phyloP scores from a whole-genome alignment of 2,888 invertebrate species.

The Troides oblongomaculatus region DNA sequence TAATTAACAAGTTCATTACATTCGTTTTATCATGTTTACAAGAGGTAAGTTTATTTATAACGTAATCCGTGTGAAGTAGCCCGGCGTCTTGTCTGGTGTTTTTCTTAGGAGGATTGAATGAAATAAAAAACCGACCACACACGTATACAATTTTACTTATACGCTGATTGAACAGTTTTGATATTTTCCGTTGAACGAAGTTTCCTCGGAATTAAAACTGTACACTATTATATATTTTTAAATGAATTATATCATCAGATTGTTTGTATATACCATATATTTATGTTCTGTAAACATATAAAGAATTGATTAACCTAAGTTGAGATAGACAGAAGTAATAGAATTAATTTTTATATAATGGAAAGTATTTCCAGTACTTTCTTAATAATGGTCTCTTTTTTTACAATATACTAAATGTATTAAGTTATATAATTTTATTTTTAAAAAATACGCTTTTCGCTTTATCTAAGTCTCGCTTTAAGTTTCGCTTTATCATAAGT shows the following conservation, averaged over 20 bases:
- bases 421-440: too few species aligned
- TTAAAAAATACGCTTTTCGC: too few species aligned
- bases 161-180: constrained; percentile 40
- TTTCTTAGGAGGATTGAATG: constrained; percentile 54
- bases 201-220: background rate
- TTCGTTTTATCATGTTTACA: constrained; percentile 28
- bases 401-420: too few species aligned
- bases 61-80: constrained; percentile 41
- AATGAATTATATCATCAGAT: background rate
- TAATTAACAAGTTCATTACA: background rate
- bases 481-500: too few species aligned
- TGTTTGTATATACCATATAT: too few species aligned
- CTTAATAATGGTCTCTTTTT: too few species aligned
- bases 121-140: constrained; percentile 66
- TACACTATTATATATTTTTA: background rate
- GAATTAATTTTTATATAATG: too few species aligned
- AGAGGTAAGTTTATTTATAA: constrained; percentile 12
- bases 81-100: constrained; percentile 43
- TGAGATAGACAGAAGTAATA: too few species aligned
- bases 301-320: too few species aligned
- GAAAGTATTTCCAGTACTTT: too few species aligned
- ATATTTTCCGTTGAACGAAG: constrained; percentile 31
- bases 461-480: too few species aligned
- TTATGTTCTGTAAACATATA: too few species aligned
- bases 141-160: constrained; percentile 37